Conservation (phyloP, 2,113 vertebrate genomes). For the Neodon shergylaensis region DNA sequence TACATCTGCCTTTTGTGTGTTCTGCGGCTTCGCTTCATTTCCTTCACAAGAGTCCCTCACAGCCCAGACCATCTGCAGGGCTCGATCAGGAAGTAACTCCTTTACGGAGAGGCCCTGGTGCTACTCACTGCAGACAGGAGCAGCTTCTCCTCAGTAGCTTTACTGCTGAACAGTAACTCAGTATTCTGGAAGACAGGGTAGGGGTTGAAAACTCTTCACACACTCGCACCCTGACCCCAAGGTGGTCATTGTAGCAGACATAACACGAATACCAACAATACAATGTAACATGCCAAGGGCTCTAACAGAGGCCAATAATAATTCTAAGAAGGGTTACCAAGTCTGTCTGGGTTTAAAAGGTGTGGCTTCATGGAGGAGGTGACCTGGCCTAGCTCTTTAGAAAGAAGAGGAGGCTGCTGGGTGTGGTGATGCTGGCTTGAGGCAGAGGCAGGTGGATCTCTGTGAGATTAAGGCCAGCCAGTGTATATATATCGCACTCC, state of each 20-base stretch:
- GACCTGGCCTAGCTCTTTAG: neutral
- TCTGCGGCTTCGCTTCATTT: slow-evolving; percentile 64
- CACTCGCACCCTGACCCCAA: neutral
- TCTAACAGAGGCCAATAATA: neutral
- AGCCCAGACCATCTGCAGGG: neutral
- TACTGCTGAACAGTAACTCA: neutral
- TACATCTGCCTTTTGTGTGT: slow-evolving; percentile 54
- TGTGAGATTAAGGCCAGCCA: neutral
- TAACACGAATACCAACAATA: neutral
- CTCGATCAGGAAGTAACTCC: neutral
- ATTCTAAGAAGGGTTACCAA: neutral
- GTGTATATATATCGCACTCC: neutral
- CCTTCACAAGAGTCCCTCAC: slow-evolving; percentile 53
- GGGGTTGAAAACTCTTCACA: neutral
- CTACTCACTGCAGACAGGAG: neutral
- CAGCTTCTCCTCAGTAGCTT: neutral
- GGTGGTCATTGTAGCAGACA: neutral
- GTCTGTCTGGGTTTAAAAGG: neutral
- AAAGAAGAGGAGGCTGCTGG: neutral
- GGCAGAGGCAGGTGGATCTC: neutral
- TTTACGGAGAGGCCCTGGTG: neutral
- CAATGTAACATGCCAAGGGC: slow-evolving; percentile 1
- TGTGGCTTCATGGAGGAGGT: neutral
- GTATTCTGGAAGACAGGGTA: neutral
- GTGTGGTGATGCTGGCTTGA: no score